These are phyloP conservation scores for Trissolcus japonicus DNA, from an alignment of 2,888 invertebrate species.

Conservation along the genomic window DNA sequence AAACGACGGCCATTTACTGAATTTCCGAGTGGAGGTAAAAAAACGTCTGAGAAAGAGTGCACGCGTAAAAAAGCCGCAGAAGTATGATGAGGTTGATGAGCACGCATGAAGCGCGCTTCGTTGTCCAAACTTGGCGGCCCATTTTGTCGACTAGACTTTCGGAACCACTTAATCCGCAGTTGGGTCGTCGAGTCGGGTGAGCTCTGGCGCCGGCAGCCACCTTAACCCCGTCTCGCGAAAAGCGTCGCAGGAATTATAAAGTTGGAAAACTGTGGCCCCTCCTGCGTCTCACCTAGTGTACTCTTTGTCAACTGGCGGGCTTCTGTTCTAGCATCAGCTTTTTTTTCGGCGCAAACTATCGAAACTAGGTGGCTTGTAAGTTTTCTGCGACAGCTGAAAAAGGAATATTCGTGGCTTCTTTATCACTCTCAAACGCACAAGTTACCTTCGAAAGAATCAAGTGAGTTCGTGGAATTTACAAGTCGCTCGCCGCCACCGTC, in stretches of 20 bases:
- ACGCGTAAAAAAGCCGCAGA: background rate
- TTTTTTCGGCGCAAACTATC: conserved; percentile 50
- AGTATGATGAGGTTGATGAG: conserved; percentile 1
- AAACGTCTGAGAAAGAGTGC: background rate
- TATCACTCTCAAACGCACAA: conserved; percentile 52
- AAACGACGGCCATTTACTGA: no score
- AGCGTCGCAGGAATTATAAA: conserved; percentile 76
- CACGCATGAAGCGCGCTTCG: conserved; percentile 3
- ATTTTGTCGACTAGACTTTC: conserved; percentile 59
- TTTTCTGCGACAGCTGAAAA: conserved; percentile 50
- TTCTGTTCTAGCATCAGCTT: conserved; percentile 29
- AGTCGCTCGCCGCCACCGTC: conserved; percentile 23
- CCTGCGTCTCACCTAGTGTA: conserved; percentile 54
- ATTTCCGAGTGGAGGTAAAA: background rate
- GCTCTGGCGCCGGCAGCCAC: conserved; percentile 75
- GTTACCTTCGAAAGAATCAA: conserved; percentile 19
- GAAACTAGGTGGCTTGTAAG: conserved; percentile 57
- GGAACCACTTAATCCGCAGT: conserved; percentile 72
- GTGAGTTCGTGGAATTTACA: conserved; percentile 38
- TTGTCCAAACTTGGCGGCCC: conserved; percentile 46
- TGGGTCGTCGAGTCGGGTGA: conserved; percentile 68
- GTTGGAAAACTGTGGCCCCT: conserved; percentile 65
- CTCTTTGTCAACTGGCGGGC: conserved; percentile 47
- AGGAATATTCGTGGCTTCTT: conserved; percentile 53
- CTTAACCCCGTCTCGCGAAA: conserved; percentile 71